phyloP scores from a whole-genome alignment of 2,113 vertebrate species.

The Mystacornis crossleyi region DNA sequence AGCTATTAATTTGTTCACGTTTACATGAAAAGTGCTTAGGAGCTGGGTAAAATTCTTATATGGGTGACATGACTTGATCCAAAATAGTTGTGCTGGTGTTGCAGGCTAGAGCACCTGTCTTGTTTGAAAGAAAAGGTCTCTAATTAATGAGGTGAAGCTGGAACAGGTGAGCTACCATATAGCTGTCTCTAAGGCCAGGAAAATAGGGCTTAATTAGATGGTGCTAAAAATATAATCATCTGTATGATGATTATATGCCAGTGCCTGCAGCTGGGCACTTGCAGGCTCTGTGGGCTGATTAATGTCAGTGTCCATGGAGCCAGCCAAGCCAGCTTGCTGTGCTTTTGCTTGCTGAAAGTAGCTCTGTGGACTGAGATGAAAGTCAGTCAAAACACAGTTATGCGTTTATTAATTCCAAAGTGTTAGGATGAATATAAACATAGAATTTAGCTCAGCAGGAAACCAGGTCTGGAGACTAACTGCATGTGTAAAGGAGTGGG shows the following conservation, averaged over 20 bases:
- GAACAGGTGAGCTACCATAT: not conserved
- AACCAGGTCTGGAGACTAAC: not conserved
- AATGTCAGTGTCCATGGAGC: not conserved
- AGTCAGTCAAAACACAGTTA: not conserved
- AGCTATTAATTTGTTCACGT: not conserved
- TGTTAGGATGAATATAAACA: not conserved
- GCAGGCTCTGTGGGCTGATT: not conserved
- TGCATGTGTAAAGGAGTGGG: not conserved
- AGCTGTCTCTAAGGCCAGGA: not conserved
- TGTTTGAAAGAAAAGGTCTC: not conserved
- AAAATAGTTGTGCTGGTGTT: not conserved
- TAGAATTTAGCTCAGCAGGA: not conserved
- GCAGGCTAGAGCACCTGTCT: not conserved
- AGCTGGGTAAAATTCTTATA: not conserved
- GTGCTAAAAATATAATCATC: not conserved
- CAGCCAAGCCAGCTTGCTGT: not conserved
- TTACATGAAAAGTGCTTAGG: not conserved
- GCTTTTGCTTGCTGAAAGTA: not conserved
- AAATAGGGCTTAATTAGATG: constrained; percentile 7
- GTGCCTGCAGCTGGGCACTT: constrained; percentile 14
- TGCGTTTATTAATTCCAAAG: not conserved
- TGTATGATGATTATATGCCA: not conserved
- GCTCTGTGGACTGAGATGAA: not conserved
- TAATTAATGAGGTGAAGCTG: constrained; percentile 8
- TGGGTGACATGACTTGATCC: not conserved